These are phyloP conservation scores for Conchocele bisecta DNA, from an alignment of 2,888 invertebrate genomes.

Conservation along the genomic window DNA sequence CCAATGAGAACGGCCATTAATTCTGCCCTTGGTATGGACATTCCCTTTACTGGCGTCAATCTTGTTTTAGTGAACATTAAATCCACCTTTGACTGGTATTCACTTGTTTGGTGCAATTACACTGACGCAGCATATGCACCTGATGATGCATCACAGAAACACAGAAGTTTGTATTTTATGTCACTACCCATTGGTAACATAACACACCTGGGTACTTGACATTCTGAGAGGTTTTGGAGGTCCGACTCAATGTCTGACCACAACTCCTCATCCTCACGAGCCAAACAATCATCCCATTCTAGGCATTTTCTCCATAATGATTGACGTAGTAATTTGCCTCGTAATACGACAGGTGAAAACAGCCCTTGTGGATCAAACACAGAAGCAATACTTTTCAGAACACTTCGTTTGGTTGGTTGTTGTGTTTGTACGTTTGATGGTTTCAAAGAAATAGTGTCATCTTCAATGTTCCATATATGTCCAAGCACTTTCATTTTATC, in stretches of 20 bases:
- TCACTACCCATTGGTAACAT: not conserved
- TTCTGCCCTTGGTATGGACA: slow-evolving; percentile 15
- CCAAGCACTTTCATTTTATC: slow-evolving; percentile 14
- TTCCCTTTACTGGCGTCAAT: not conserved
- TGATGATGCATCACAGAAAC: slow-evolving; percentile 10
- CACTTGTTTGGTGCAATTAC: not conserved
- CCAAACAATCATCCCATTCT: slow-evolving; percentile 16
- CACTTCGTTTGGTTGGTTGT: slow-evolving; percentile 4
- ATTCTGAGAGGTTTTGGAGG: not conserved
- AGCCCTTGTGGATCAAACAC: slow-evolving; percentile 19
- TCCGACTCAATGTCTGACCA: slow-evolving; percentile 1
- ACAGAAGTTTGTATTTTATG: not conserved
- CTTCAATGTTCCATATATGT: slow-evolving; percentile 7
- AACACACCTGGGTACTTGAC: not conserved
- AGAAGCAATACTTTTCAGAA: slow-evolving; percentile 7
- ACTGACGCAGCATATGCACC: slow-evolving; percentile 1
- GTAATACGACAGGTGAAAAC: slow-evolving; percentile 11
- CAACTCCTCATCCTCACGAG: not conserved
- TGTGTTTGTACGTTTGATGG: not conserved
- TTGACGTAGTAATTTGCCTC: slow-evolving; percentile 21
- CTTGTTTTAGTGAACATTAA: slow-evolving; percentile 10
- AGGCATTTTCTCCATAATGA: not conserved
- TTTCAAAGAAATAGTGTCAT: slow-evolving; percentile 4
- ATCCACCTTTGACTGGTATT: not conserved
- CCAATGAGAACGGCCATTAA: slow-evolving; percentile 8